These are phyloP conservation scores for Chorisops tibialis DNA, from an alignment of 2,888 invertebrate genomes.

Conservation along the genomic window DNA sequence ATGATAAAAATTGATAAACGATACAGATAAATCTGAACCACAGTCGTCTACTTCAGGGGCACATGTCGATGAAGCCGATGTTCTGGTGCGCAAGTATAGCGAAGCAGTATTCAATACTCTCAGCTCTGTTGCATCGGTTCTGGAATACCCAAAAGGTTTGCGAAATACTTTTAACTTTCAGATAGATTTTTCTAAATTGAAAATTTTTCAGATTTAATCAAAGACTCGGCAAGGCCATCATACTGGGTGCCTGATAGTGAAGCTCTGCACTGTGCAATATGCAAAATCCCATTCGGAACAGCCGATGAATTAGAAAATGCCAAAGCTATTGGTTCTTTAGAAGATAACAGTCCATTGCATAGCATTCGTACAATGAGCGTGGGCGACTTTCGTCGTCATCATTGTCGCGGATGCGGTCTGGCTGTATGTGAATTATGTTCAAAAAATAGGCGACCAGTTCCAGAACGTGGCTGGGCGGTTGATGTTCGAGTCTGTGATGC, in stretches of 20 bases:
- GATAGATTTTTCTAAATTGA: background rate
- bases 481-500: conserved; percentile 75
- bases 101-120: conserved; percentile 72
- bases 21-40: conserved; percentile 26
- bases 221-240: conserved; percentile 69
- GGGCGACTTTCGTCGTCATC: conserved; percentile 57
- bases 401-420: conserved; percentile 69
- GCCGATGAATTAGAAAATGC: conserved; percentile 50
- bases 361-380: conserved; percentile 39
- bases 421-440: conserved; percentile 65
- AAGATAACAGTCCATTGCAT: conserved; percentile 39
- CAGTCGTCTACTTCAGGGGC: conserved; percentile 26
- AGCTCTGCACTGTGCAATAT: conserved; percentile 64
- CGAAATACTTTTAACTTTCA: background rate
- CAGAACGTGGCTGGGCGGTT: conserved; percentile 67
- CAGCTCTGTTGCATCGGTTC: conserved; percentile 65
- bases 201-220: conserved; percentile 58
- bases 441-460: conserved; percentile 59
- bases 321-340: conserved; percentile 38
- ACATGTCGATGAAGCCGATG: conserved; percentile 52
- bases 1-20: conserved; percentile 11
- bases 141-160: conserved; percentile 69
- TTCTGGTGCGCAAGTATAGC: conserved; percentile 61
- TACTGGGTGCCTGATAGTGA: conserved; percentile 80
- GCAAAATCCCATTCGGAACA: conserved; percentile 59